Base-by-base conservation (phyloP, 2,888 invertebrate genomes). In the Calameuta pallipes region DNA sequence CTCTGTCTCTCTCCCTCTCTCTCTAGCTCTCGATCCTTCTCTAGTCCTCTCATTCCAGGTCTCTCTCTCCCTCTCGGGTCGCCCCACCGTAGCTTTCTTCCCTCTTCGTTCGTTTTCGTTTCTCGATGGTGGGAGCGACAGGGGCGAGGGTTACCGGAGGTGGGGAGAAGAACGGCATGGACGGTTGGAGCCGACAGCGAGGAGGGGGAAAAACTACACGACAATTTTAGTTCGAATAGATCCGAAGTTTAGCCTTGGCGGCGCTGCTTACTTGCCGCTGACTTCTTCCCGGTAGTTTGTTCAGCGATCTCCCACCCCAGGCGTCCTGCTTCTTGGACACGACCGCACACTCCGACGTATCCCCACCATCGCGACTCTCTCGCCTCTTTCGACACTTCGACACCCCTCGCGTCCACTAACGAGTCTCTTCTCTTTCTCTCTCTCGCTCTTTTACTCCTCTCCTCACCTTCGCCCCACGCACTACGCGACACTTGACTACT, bases 251-350 rank as follows among this genome's bases (percentile, higher is more conserved):
- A 89, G 89, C 89, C 85, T 85, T 88, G 88, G 88, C 86, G 90
- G 90, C 90, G 90, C 90, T 90, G 89, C 89, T 90, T 89, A 86
- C 89, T 89, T 87, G 89, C 87, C 87, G 85, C 87, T 90, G 90
- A 90, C 90, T 91, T 90, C 90, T 90, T 91, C 89, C 87, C 90
- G 88, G 89, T 90, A 90, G 91, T 91, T 91, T 90, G 90, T 91
- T 89, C 90, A 83, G 80, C 85, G 82, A 31, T 41, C 73, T 76
- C 68, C 75, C 79, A 78, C 80, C 76, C 87, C 89, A 91, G 91
- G 92, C 92, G 70, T 92, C 92, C 92, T 92, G 92, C 92, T 91
- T 89, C 88, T 86, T 87, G 83, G 85, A 90, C 90, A 89, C 87
- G 88, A 90, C 90, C 89, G 86, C 88, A 88, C 86, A 83, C 91